Evolutionary conservation across 2,113 vertebrate species (phyloP).

Genomic region (Chrysemys picta): DNA sequence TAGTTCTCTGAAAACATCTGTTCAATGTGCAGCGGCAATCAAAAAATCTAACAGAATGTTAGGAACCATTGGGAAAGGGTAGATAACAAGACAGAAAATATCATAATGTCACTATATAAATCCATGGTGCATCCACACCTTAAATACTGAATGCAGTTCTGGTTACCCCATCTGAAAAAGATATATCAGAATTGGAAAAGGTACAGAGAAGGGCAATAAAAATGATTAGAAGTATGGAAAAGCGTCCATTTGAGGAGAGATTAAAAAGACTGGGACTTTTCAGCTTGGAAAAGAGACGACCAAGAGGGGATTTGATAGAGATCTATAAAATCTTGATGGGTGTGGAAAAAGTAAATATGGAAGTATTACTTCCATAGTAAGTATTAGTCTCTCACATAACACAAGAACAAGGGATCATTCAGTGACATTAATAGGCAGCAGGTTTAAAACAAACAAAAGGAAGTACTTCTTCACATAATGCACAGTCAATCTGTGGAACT

Average conservation of each 20-base stretch:
- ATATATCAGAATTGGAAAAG: background rate
- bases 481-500: background rate
- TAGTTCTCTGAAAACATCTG: background rate
- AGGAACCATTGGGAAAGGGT: background rate
- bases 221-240: background rate
- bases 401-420: background rate
- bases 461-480: background rate
- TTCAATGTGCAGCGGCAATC: background rate
- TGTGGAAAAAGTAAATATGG: background rate
- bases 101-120: background rate
- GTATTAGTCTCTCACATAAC: background rate
- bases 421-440: background rate
- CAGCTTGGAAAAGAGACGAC: background rate
- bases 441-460: too few species aligned
- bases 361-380: background rate
- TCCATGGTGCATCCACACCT: background rate
- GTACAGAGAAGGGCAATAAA: background rate
- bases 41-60: background rate
- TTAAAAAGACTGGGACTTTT: background rate
- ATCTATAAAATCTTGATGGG: background rate
- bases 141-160: background rate
- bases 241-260: background rate
- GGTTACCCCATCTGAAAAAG: background rate
- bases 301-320: background rate
- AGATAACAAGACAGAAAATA: background rate